Percentiles rank a stretch among this genome's conserved stretches.
Conservation (phyloP, 2,113 vertebrate genomes). For the Ciconia stormi region DNA sequence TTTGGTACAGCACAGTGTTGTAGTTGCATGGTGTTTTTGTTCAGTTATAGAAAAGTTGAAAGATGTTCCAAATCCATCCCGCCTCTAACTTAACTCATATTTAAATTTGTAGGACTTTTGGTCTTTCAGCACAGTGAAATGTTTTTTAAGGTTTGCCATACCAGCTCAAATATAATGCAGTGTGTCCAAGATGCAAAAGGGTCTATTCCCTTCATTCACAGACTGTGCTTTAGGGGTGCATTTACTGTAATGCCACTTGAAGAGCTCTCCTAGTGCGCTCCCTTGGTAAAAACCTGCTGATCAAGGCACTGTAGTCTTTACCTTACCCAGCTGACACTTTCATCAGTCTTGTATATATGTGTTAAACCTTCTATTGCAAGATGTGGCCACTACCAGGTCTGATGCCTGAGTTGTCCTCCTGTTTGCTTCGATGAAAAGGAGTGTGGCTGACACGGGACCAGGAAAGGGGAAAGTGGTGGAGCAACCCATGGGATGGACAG, state of each 20-base stretch:
- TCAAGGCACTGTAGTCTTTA: accelerated
- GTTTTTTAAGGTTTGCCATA: neutral
- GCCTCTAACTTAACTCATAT: neutral
- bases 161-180: accelerated
- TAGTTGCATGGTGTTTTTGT: neutral
- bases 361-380: neutral
- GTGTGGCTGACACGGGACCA: accelerated
- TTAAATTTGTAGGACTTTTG: neutral
- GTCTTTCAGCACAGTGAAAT: neutral
- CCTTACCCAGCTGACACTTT: neutral
- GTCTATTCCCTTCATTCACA: neutral
- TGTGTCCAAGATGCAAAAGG: accelerated
- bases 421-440: accelerated
- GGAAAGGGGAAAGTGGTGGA: neutral
- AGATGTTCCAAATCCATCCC: neutral
- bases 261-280: neutral
- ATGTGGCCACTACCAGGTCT: neutral
- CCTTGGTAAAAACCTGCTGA: neutral
- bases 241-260: no score
- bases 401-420: neutral
- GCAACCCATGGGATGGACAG: neutral
- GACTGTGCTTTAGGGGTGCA: neutral
- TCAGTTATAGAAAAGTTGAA: neutral
- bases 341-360: accelerated
- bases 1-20: neutral